Conservation (phyloP, 92 coral and sea anemone species). For the Bergia sp. region DNA sequence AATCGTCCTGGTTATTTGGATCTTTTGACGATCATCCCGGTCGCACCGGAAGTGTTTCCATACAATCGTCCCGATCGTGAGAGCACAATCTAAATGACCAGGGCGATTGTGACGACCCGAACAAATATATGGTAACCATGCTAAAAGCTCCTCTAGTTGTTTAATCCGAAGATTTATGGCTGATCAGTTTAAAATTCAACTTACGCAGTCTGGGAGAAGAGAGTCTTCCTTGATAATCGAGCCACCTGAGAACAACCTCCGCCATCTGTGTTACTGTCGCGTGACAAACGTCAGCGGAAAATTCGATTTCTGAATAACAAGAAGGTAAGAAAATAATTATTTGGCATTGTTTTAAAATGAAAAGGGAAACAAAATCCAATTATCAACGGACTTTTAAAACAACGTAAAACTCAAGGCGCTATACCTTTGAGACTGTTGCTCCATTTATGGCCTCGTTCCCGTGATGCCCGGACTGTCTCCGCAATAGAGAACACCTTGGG, state of each 20-base stretch:
- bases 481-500: constrained; percentile 89
- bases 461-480: constrained; percentile 60
- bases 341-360: background rate
- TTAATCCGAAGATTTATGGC: background rate
- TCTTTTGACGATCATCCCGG: too few relatives aligned
- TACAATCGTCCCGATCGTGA: too few relatives aligned
- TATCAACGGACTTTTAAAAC: background rate
- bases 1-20: too few relatives aligned
- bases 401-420: background rate
- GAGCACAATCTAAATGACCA: too few relatives aligned
- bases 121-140: background rate
- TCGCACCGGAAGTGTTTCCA: too few relatives aligned
- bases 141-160: background rate
- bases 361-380: background rate
- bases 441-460: constrained; percentile 67
- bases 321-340: background rate
- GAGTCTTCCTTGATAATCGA: constrained; percentile 70
- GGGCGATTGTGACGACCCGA: background rate
- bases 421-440: constrained; percentile 56
- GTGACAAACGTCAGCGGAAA: constrained; percentile 61
- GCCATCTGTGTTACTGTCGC: constrained; percentile 71
- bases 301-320: constrained; percentile 59
- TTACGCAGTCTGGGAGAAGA: constrained; percentile 56
- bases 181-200: background rate
- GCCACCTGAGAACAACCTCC: constrained; percentile 82